Base-by-base conservation (phyloP, 2,888 invertebrate species). In the Chirona hameri region DNA sequence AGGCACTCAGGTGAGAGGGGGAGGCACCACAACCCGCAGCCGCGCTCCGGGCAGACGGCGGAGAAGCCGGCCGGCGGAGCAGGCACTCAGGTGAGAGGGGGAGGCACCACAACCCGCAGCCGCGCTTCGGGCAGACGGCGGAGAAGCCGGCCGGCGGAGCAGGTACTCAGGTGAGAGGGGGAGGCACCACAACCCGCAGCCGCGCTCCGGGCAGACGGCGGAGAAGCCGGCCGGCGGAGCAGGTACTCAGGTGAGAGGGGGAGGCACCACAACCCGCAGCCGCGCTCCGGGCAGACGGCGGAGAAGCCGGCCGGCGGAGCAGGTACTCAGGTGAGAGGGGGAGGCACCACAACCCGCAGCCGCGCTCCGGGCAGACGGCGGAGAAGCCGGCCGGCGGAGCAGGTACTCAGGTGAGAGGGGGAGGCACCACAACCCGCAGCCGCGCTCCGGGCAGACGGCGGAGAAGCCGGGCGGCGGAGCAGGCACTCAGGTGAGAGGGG, bases 311-410 rank as follows among this genome's bases (percentile, higher is more conserved):
- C 60, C 48, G 12, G 48, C n/a, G n/a, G n/a, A n/a, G n/a, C n/a
- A n/a, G n/a, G n/a, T n/a, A n/a, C n/a, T n/a, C n/a, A n/a, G n/a
- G n/a, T n/a, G n/a, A n/a, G n/a, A n/a, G n/a, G n/a, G n/a, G n/a
- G n/a, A n/a, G n/a, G n/a, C 98, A 98, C 90, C 99, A 99, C 89
- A 97, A 98, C 88, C 93, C 96, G 86, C 83, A 84, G 27, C 84
- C 85, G 31, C 82, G 21, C 83, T 83, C 0, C 83, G 83, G 10
- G n/a, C 46, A 14, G 46, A 48, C 55, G 24, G 24, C 52, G 29
- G 31, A 79, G 55, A 65, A 24, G 79, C 82, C 52, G 48, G 24
- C 60, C 48, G 12, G 48, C n/a, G n/a, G n/a, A n/a, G n/a, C n/a
- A n/a, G n/a, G n/a, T n/a, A n/a, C n/a, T n/a, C n/a, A n/a, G n/a